Conservation (phyloP, 2,113 vertebrate genomes). For the Thermophis baileyi region DNA sequence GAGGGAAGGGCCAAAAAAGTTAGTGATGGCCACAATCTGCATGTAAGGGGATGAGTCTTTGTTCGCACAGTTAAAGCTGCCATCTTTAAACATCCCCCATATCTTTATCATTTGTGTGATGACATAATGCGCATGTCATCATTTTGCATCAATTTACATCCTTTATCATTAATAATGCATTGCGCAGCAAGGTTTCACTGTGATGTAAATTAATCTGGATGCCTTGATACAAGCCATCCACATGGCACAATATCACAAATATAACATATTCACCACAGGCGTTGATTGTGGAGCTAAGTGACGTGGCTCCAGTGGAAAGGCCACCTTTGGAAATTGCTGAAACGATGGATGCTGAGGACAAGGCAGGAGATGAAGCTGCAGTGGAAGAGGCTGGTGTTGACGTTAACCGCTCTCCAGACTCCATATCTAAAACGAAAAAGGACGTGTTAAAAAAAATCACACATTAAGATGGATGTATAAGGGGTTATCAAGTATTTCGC, state of each 20-base stretch:
- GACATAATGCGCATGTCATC: neutral
- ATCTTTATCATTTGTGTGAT: neutral
- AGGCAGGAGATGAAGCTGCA: conserved; percentile 75
- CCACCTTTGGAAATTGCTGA: conserved; percentile 72
- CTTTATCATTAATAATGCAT: neutral
- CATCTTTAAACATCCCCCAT: neutral
- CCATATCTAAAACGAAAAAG: conserved; percentile 78
- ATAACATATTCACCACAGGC: conserved; percentile 81
- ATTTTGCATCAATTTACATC: neutral
- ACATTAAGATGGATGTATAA: neutral
- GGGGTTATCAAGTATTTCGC: neutral
- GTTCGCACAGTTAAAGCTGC: neutral
- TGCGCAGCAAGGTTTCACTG: neutral
- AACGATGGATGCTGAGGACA: conserved; percentile 70
- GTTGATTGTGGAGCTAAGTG: conserved; percentile 79
- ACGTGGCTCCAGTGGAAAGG: conserved; percentile 71
- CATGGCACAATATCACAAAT: neutral
- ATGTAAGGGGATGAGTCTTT: neutral
- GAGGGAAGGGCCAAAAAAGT: neutral
- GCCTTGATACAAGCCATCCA: neutral
- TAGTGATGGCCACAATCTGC: neutral
- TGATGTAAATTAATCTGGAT: neutral
- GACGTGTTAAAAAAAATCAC: neutral
- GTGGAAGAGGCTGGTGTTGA: conserved; percentile 73
- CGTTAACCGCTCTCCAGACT: conserved; percentile 84